Evolutionary conservation across 2,888 invertebrate genomes (phyloP).

Genomic region (Micoletzkya japonica): DNA sequence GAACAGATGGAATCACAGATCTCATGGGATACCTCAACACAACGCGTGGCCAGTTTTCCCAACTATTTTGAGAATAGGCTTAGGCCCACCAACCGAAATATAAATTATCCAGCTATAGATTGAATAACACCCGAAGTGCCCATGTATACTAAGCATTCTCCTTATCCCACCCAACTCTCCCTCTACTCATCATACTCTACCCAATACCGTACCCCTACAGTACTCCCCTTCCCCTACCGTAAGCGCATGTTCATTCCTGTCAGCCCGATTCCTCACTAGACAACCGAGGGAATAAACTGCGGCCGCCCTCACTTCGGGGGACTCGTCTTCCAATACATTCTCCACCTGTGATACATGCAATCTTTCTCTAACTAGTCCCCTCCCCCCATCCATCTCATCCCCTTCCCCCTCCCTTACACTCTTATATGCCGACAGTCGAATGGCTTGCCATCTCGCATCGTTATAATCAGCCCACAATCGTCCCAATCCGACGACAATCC

Average conservation of each 20-base stretch:
- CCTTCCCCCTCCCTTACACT: not conserved
- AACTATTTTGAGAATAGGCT: not conserved
- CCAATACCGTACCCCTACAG: not conserved
- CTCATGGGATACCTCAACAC: slow-evolving; percentile 71
- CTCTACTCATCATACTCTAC: not conserved
- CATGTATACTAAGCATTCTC: too few species aligned
- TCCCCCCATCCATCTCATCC: not conserved
- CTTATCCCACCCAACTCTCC: not conserved
- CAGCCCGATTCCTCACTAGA: slow-evolving; percentile 57
- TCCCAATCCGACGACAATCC: slow-evolving; percentile 90
- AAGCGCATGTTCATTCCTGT: slow-evolving; percentile 61
- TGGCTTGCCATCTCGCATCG: slow-evolving; percentile 83
- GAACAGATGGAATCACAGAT: slow-evolving; percentile 85
- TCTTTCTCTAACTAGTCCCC: not conserved
- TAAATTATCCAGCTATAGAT: too few species aligned
- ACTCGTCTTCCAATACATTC: slow-evolving; percentile 71
- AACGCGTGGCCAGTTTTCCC: not conserved
- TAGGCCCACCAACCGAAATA: too few species aligned
- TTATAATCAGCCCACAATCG: slow-evolving; percentile 86
- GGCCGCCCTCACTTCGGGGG: slow-evolving; percentile 89
- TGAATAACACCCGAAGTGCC: too few species aligned
- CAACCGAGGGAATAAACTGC: slow-evolving; percentile 87
- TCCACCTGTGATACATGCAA: slow-evolving; percentile 38
- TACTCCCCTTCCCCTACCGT: slow-evolving; percentile 6
- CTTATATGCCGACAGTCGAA: slow-evolving; percentile 92